phyloP scores from a whole-genome alignment of 2,113 vertebrate species.

The Paramormyrops kingsleyae region DNA sequence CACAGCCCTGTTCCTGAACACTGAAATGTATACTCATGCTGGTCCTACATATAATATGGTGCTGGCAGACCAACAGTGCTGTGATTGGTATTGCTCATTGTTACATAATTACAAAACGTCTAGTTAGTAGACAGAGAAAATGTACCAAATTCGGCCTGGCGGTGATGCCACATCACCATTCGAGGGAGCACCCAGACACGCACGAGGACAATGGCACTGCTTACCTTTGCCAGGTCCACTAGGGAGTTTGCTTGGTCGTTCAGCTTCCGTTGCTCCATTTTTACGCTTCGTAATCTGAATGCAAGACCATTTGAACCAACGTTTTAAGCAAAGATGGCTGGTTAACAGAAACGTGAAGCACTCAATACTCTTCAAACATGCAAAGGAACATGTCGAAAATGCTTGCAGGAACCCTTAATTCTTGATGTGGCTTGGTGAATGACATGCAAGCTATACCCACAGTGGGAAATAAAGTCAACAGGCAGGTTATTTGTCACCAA shows the following conservation, averaged over 20 bases:
- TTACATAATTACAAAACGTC: neutral
- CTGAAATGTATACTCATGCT: neutral
- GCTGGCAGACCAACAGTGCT: neutral
- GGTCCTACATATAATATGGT: neutral
- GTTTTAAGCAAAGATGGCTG: constrained; percentile 38
- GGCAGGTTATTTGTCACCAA: constrained; percentile 48
- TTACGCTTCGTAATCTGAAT: constrained; percentile 99
- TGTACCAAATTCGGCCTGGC: neutral
- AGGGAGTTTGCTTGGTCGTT: constrained; percentile 99
- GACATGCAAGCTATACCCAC: constrained; percentile 74
- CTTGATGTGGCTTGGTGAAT: constrained; percentile 65
- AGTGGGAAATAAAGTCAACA: constrained; percentile 59
- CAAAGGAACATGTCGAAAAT: constrained; percentile 74
- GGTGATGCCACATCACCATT: neutral
- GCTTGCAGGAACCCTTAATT: constrained; percentile 53
- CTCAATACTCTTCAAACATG: constrained; percentile 64
- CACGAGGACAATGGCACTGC: constrained; percentile 35
- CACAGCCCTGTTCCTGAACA: neutral
- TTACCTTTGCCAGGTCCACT: constrained; percentile 99
- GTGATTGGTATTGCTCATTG: neutral
- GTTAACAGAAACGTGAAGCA: constrained; percentile 1
- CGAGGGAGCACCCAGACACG: neutral
- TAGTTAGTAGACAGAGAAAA: neutral
- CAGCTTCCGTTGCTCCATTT: constrained; percentile 99
- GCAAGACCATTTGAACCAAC: constrained; percentile 68